Evolutionary conservation across 2,888 invertebrate species (phyloP).

Genomic region (Habrosyne pyritoides): DNA sequence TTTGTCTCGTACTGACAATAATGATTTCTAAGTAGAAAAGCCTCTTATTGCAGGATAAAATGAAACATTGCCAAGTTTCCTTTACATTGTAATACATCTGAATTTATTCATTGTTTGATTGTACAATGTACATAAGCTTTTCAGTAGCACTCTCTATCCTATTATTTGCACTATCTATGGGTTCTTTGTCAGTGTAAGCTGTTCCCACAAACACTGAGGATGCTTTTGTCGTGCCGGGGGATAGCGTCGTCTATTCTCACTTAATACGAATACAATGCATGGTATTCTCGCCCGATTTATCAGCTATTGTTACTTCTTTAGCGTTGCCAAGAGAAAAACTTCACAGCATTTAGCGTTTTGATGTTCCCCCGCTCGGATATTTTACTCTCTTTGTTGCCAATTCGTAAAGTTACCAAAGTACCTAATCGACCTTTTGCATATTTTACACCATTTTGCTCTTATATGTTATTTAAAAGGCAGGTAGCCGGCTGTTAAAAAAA

Average conservation of each 20-base stretch:
- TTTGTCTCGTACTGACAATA: too few relatives aligned
- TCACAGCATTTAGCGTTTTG: conserved; percentile 44
- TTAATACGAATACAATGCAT: conserved; percentile 68
- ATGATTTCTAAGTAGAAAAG: conserved; percentile 21
- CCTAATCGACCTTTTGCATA: neutral
- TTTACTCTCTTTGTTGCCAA: conserved; percentile 36
- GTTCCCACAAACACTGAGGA: conserved; percentile 39
- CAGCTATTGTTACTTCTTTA: conserved; percentile 51
- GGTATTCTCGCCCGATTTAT: conserved; percentile 59
- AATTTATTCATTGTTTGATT: neutral
- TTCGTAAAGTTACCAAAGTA: conserved; percentile 10
- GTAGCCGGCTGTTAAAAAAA: too few relatives aligned
- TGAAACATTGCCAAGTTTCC: too few relatives aligned
- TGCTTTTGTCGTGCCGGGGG: conserved; percentile 52
- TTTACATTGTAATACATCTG: neutral
- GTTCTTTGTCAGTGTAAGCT: conserved; percentile 17
- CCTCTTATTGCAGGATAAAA: neutral
- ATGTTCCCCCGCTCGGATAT: conserved; percentile 32
- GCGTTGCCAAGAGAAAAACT: conserved; percentile 51
- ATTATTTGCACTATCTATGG: conserved; percentile 19
- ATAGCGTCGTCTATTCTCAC: conserved; percentile 56
- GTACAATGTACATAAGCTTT: neutral
- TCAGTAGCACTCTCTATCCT: neutral
- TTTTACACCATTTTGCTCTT: neutral
- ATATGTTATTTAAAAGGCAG: neutral